Base-by-base conservation (phyloP, 1,140 invertebrate species). In the Theocolax elegans region DNA sequence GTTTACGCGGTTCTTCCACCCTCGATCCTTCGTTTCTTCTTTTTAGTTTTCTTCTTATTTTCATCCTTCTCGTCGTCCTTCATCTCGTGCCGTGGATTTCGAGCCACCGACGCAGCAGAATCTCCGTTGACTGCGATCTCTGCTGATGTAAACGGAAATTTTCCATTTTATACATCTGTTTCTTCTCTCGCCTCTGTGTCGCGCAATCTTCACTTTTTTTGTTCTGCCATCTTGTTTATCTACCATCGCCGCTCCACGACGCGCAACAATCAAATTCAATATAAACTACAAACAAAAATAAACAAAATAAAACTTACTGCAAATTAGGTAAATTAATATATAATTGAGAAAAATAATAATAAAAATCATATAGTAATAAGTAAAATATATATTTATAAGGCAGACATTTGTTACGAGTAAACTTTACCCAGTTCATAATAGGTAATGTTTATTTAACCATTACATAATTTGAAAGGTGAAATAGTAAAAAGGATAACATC, bases 71-170 rank as follows among this genome's bases (percentile, higher is more conserved):
- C n/a, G 19, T 56, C 51, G 12, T 67, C n/a, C 27, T 58, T 48
- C 54, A 60, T 68, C 56, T 59, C 44, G 53, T n/a, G 29, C 15
- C 63, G 27, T 19, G 58, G 66, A 62, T 69, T 54, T 54, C 58
- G n/a, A 68, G 66, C 15, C 56, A 68, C 31, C 48, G 67, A 69
- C 35, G 58, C 58, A 48, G 68, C 44, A 49, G 62, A 71, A 59
- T 62, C 62, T 31, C 62, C 62, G 69, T 71, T 53, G 69, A 71
- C 68, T 71, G 42, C 19, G 51, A 71, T 58, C 40, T 27, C 13
- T 53, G 27, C 29, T 13, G 67, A 64, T 71, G 68, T 65, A 71
- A 66, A 71, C 66, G 69, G 69, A 53, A 71, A 71, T 65, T 65
- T 71, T 60, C 54, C 17, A 35, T n/a, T 42, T n/a, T n/a, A n/a